Percentiles rank a stretch among this genome's conserved stretches.
phyloP scores from a whole-genome alignment of 2,113 vertebrate genomes.

The Tyto alba region DNA sequence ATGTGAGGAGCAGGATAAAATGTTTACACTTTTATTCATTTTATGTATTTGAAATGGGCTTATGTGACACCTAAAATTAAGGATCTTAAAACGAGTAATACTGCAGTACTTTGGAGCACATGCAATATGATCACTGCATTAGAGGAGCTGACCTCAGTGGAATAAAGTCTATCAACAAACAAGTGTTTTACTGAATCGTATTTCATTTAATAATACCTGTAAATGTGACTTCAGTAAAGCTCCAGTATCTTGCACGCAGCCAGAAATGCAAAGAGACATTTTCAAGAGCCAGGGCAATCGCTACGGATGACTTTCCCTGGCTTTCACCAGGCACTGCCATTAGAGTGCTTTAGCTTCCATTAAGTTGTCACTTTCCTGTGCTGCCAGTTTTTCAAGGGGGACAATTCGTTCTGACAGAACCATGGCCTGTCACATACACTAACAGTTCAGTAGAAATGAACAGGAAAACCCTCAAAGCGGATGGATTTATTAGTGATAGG shows the following conservation, averaged over 20 bases:
- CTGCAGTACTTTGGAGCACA: neutral
- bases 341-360: slow-evolving; percentile 74
- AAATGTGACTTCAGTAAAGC: neutral
- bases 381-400: slow-evolving; percentile 58
- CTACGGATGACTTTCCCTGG: slow-evolving; percentile 2
- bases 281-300: slow-evolving; percentile 57
- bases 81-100: neutral
- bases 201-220: neutral
- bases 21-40: neutral
- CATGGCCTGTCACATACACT: slow-evolving; percentile 68
- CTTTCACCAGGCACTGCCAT: slow-evolving; percentile 66
- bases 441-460: slow-evolving; percentile 64
- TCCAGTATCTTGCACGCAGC: neutral
- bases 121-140: rapidly evolving
- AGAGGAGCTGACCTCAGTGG: neutral
- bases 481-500: slow-evolving; percentile 68
- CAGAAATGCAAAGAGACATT: slow-evolving; percentile 60
- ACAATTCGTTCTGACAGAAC: slow-evolving; percentile 75
- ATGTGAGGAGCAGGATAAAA: neutral
- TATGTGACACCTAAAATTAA: neutral
- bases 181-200: neutral
- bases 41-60: neutral
- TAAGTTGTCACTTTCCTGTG: slow-evolving; percentile 75
- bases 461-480: slow-evolving; percentile 65
- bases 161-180: neutral